Conservation (phyloP, 2,797 vertebrate species). For the Phataginus tetradactyla region DNA sequence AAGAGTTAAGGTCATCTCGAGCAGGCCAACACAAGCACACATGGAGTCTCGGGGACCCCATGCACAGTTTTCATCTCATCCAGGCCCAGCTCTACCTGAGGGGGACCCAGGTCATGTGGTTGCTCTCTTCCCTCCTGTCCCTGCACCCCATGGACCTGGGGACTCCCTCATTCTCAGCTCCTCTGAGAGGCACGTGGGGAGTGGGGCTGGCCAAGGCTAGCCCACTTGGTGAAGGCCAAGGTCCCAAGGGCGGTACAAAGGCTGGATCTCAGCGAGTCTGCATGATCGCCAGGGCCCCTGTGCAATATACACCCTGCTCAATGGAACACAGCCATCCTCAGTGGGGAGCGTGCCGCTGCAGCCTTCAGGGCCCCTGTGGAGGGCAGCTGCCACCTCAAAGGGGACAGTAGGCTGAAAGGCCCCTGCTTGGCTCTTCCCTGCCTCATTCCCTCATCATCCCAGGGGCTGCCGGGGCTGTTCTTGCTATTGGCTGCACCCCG, state of each 20-base stretch:
- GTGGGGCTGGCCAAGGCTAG: neutral
- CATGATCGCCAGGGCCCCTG: neutral
- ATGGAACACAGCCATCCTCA: neutral
- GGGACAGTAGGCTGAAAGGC: neutral
- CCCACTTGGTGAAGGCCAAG: neutral
- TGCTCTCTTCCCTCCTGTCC: neutral
- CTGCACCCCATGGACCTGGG: neutral
- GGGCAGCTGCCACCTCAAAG: neutral
- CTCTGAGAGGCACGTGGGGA: neutral
- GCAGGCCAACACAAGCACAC: fast-evolving
- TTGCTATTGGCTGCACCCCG: neutral
- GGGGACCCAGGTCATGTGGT: neutral
- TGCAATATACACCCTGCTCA: neutral
- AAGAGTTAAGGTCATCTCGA: neutral
- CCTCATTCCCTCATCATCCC: neutral
- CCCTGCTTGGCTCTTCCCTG: neutral
- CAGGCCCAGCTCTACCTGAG: neutral
- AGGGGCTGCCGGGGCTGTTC: neutral
- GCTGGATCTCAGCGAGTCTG: neutral
- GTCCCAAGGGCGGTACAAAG: neutral
- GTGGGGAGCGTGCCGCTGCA: neutral
- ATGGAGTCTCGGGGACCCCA: neutral
- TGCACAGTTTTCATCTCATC: neutral
- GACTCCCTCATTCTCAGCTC: neutral
- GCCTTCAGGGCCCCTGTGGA: neutral